phyloP scores from a whole-genome alignment of 2,888 invertebrate species.

The Drosophila vallismaia region DNA sequence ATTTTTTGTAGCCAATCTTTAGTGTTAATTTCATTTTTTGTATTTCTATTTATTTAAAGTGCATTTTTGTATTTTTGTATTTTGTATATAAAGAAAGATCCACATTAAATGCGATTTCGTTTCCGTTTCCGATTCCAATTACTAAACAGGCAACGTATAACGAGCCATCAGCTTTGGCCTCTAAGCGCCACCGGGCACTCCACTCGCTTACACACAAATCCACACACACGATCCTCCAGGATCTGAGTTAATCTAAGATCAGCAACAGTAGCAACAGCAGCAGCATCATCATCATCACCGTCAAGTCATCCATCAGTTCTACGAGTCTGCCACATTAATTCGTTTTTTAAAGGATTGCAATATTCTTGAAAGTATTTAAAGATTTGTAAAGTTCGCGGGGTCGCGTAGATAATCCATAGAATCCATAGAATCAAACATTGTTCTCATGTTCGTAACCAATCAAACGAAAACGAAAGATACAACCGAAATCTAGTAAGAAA shows the following conservation, averaged over 20 bases:
- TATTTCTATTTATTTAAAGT: too few species aligned
- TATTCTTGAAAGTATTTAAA: conserved; percentile 25
- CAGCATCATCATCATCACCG: conserved; percentile 20
- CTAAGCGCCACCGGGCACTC: conserved; percentile 51
- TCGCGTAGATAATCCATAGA: conserved; percentile 9
- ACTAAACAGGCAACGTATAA: conserved; percentile 80
- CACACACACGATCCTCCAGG: conserved; percentile 24
- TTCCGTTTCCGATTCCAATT: conserved; percentile 28
- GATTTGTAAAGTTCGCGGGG: conserved; percentile 4
- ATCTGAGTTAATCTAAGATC: conserved; percentile 31
- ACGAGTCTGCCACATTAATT: not conserved
- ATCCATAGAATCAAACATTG: conserved; percentile 37
- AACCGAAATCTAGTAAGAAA: conserved; percentile 44
- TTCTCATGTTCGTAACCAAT: conserved; percentile 40
- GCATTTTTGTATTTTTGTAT: too few species aligned
- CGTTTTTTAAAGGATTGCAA: conserved; percentile 10
- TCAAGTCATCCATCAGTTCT: conserved; percentile 26
- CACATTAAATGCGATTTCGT: conserved; percentile 24
- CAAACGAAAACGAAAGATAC: conserved; percentile 36
- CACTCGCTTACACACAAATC: conserved; percentile 33
- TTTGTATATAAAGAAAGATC: conserved; percentile 49
- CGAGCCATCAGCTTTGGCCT: conserved; percentile 76
- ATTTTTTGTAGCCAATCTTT: conserved; percentile 61
- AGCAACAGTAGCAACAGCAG: conserved; percentile 22
- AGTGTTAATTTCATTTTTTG: conserved; percentile 51